phyloP scores from a whole-genome alignment of 2,888 invertebrate species.

The Hydropsyche betteni region DNA sequence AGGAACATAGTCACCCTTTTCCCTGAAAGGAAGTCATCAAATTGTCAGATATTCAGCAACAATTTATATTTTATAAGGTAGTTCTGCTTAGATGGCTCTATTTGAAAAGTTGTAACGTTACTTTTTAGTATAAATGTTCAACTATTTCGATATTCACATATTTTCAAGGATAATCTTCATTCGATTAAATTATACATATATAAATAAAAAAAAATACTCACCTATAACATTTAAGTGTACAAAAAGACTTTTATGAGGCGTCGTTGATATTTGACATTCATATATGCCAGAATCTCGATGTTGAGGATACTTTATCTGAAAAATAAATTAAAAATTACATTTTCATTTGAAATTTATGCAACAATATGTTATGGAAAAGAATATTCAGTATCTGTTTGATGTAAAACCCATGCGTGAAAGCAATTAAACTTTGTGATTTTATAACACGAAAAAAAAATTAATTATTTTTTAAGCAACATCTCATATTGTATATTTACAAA shows the following conservation, averaged over 20 bases:
- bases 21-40: not conserved
- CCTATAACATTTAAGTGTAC: conserved; percentile 82
- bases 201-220: conserved; percentile 62
- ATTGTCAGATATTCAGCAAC: not conserved
- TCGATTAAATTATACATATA: not conserved
- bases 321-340: conserved; percentile 20
- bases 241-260: conserved; percentile 82
- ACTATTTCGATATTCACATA: not conserved
- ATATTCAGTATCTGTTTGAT: no score
- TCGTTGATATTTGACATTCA: conserved; percentile 85
- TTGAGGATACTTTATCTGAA: conserved; percentile 82
- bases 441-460: no score
- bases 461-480: no score
- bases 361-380: no score
- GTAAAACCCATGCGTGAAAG: no score
- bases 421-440: no score
- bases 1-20: not conserved
- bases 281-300: conserved; percentile 81
- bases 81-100: not conserved
- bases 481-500: no score
- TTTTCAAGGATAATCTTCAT: not conserved
- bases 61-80: no score
- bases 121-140: not conserved
- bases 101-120: not conserved
- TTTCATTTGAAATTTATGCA: not conserved